Evolutionary conservation across 2,888 invertebrate species (phyloP), one percentile per base, ranked within the genome.

Genomic region (Alloplasta piceator): DNA sequence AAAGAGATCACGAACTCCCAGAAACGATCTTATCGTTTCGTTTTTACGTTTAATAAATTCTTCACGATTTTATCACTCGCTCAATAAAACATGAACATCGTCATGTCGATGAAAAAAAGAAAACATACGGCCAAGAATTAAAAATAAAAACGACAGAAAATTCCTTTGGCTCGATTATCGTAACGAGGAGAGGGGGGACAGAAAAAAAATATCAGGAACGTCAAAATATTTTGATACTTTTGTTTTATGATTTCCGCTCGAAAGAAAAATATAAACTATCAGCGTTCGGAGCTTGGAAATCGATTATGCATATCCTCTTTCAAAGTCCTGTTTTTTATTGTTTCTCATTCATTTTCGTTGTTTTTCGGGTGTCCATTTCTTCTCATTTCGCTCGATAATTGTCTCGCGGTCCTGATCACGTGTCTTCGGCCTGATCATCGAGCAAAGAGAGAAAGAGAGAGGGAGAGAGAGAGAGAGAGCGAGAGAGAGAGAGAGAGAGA

Each of bases 401-500:
- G 39, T 67, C 60, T 55, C 43, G n/a, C 43, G 26, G 14, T 46
- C 14, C 14, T 9, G 73, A 81, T 70, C 73, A 81, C 77, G 73
- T 46, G 77, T 38, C 41, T 60, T n/a, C 5, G 5, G 75, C 26
- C 66, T 75, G 75, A 70, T 70, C 64, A 66, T 72, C 67, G 26
- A 26, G 26, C 26, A 26, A 26, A 26, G 26, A n/a, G 26, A 26
- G 26, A 43, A 50, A 36, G 26, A 48, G 76, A 77, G 71, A 77
- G 58, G 41, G 36, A 50, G 58, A 48, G 7, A 66, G 64, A 26
- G 72, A 76, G 80, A 74, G 80, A 72, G 56, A 46, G 12, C 14
- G 60, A 52, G 43, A 41, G 39, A 68, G 41, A 48, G 16, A 50
- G 46, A 38, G 67, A 58, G n/a, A 36, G 50, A 41, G 36, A 64